A percentile compares a stretch with the other conserved stretches of the same genome.
phyloP scores from a whole-genome alignment of 2,888 invertebrate species.

The Chorisops tibialis region DNA sequence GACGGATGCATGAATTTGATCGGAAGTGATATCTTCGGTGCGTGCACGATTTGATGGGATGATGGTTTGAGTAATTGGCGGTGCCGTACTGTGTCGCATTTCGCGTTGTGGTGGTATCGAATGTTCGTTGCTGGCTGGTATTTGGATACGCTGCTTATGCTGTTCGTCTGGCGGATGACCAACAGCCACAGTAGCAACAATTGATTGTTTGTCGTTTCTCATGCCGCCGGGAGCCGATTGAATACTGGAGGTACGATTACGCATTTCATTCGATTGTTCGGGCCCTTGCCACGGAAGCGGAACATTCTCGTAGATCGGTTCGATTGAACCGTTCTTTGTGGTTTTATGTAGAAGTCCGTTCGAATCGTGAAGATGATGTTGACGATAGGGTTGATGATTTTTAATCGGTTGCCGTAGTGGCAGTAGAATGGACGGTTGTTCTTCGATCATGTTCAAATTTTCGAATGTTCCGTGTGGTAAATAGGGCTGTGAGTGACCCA shows the following conservation, averaged over 20 bases:
- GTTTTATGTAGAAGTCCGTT: constrained; percentile 45
- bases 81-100: constrained; percentile 15
- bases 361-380: constrained; percentile 28
- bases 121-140: not conserved
- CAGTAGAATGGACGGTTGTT: constrained; percentile 49
- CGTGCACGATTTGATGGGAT: not conserved
- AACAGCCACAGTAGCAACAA: no score
- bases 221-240: constrained; percentile 68
- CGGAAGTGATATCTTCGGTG: constrained; percentile 1
- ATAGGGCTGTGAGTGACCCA: constrained; percentile 50
- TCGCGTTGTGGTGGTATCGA: not conserved
- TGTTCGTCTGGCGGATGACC: constrained; percentile 7
- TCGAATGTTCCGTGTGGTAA: constrained; percentile 68
- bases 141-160: constrained; percentile 11
- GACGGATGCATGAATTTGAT: not conserved
- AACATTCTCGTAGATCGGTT: constrained; percentile 80
- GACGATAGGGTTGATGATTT: constrained; percentile 33
- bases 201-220: constrained; percentile 43
- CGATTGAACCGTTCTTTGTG: constrained; percentile 57
- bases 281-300: constrained; percentile 63
- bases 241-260: constrained; percentile 61
- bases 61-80: constrained; percentile 7
- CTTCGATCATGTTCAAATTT: constrained; percentile 61
- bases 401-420: constrained; percentile 38
- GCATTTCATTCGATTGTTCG: constrained; percentile 40